Conservation (phyloP, 2,888 invertebrate genomes). For the Auanema sp. region DNA sequence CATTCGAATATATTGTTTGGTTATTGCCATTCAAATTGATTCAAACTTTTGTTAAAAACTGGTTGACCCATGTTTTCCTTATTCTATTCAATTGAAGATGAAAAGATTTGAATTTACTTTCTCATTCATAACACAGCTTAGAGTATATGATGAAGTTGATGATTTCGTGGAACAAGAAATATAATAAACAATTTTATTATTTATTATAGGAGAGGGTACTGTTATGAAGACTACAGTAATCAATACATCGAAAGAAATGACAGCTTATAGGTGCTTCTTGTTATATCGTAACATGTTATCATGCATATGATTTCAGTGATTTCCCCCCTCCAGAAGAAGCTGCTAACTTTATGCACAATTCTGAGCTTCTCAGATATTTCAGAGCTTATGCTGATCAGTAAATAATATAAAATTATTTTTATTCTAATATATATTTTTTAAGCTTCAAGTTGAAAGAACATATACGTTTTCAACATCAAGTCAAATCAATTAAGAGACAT, state of each 20-base stretch:
- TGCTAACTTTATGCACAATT: slow-evolving; percentile 67
- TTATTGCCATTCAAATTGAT: too few relatives aligned
- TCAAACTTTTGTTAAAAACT: too few relatives aligned
- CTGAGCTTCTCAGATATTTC: slow-evolving; percentile 45
- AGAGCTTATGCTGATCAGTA: slow-evolving; percentile 46
- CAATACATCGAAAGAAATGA: slow-evolving; percentile 66
- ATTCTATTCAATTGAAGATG: too few relatives aligned
- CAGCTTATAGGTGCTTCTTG: slow-evolving; percentile 44
- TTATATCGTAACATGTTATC: background rate
- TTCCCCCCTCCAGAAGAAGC: slow-evolving; percentile 67
- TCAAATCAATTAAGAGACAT: slow-evolving; percentile 38
- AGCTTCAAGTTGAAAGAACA: slow-evolving; percentile 42
- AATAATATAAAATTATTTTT: background rate
- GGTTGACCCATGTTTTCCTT: too few relatives aligned
- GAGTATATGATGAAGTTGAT: too few relatives aligned
- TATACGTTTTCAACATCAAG: slow-evolving; percentile 48
- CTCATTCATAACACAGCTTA: too few relatives aligned
- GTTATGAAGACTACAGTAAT: slow-evolving; percentile 65
- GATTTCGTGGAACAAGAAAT: too few relatives aligned
- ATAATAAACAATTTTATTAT: too few relatives aligned
- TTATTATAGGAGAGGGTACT: slow-evolving; percentile 30
- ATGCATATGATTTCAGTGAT: slow-evolving; percentile 56
- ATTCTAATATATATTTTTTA: background rate
- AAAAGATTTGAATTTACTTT: too few relatives aligned
- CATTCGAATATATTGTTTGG: too few relatives aligned